phyloP scores from a whole-genome alignment of 2,113 vertebrate species.

The Numenius arquata region DNA sequence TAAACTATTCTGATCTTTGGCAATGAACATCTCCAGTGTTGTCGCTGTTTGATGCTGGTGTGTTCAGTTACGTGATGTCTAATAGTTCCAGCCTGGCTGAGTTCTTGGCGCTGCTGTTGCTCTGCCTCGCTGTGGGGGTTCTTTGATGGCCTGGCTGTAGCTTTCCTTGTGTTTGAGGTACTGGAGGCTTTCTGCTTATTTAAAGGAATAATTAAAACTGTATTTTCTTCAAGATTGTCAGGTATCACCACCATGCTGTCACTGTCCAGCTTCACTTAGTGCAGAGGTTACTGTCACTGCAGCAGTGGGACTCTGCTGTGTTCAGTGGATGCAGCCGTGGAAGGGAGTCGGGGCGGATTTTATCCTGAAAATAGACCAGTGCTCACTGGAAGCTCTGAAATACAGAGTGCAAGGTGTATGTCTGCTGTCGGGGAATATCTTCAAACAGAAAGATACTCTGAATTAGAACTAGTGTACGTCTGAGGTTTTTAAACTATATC shows the following conservation, averaged over 20 bases:
- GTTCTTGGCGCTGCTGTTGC: neutral
- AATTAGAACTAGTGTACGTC: neutral
- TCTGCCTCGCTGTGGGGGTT: neutral
- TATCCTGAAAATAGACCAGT: neutral
- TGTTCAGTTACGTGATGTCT: neutral
- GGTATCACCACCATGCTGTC: neutral
- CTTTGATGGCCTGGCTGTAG: neutral
- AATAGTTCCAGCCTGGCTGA: neutral
- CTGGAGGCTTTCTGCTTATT: neutral
- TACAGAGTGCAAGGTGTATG: neutral
- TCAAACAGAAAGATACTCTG: neutral
- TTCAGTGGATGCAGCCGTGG: neutral
- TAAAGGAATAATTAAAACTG: neutral
- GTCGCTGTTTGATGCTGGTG: neutral
- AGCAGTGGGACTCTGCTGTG: neutral
- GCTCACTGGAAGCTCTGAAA: neutral
- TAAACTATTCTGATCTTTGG: accelerated
- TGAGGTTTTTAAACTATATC: neutral
- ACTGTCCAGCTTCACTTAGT: neutral
- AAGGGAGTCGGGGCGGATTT: neutral
- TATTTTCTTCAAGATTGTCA: neutral
- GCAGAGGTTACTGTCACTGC: neutral
- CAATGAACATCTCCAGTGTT: neutral
- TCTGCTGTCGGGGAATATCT: neutral
- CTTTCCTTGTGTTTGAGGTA: neutral